Base-by-base conservation (phyloP, 2,888 invertebrate genomes). In the Clistopyga incitator region DNA sequence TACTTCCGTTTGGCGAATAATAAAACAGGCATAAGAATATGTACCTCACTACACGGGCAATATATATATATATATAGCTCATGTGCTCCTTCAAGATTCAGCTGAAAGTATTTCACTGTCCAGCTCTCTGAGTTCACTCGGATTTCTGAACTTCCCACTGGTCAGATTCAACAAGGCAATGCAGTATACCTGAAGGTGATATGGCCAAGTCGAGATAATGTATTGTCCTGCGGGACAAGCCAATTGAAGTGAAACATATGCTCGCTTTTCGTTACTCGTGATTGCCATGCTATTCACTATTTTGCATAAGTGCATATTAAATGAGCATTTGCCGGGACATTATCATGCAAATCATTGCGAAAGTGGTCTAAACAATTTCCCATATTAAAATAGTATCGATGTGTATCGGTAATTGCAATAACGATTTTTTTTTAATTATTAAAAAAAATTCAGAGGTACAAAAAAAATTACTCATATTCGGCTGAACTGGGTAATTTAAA, bases 1-100 rank as follows among this genome's bases (percentile, higher is more conserved):
- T 77, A 77, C 77, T 77, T 77, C 77, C 68, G 77, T 77, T 77
- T 77, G 20, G 59, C 20, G 25, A 52, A 65, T 61, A 64, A 52
- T 64, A n/a, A n/a, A n/a, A 50, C 38, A 54, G 13, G 18, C 38
- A 38, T 29, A 52, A 29, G 20, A 29, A 29, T 50, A 45, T 47
- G 45, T 67, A n/a, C 50, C 38, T 29, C 18, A 50, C 15, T 13
- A 34, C 10, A 23, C 54, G 13, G 25, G 13, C 34, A 42, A 64
- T 20, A 64, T 3, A 61, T 20, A 15, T 64, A 42, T 64, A 38
- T 18, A 54, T 76, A 67, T 34, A n/a, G 6, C 10, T 34, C 15
- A 34, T 68, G 59, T 56, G 50, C 52, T 47, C 68, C 47, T 56
- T 13, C 56, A 34, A n/a, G 65, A 68, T 76, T 67, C 20, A 67